Evolutionary conservation across 2,888 invertebrate species (phyloP).

Genomic region (Electrophaes corylata): DNA sequence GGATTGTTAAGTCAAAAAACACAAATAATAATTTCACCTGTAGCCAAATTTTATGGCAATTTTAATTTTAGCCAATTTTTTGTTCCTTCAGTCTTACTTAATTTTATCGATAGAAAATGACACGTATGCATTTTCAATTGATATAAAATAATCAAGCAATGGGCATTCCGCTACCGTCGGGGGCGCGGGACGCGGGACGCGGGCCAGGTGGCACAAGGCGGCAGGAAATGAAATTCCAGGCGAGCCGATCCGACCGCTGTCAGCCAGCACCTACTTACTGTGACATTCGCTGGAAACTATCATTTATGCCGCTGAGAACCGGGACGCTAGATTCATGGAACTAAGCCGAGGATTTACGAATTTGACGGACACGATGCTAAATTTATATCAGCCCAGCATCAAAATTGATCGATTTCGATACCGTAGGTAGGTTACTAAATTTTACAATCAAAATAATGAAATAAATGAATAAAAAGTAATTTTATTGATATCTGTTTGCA

Average conservation of each 20-base stretch:
- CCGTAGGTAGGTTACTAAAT: too few species aligned
- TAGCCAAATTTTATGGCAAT: too few species aligned
- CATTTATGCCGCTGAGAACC: slow-evolving; percentile 14
- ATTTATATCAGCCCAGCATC: not conserved
- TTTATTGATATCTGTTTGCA: too few species aligned
- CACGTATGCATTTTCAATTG: not conserved
- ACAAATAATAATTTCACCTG: too few species aligned
- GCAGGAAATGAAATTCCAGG: slow-evolving; percentile 42
- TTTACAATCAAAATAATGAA: too few species aligned
- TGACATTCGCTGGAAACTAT: slow-evolving; percentile 21
- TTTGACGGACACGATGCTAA: not conserved
- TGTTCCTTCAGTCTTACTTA: not conserved
- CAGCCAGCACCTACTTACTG: slow-evolving; percentile 29
- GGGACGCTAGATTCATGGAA: not conserved
- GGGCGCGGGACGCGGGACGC: not conserved
- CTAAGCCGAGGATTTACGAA: not conserved
- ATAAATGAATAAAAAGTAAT: too few species aligned
- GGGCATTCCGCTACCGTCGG: not conserved
- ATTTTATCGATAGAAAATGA: not conserved
- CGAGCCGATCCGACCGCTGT: slow-evolving; percentile 35
- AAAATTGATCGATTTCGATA: not conserved
- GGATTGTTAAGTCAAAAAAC: too few species aligned
- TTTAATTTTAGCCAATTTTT: too few species aligned
- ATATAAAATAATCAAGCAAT: not conserved
- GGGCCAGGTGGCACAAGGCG: slow-evolving; percentile 31